These are phyloP conservation scores for Equus przewalskii DNA, from an alignment of 2,113 vertebrate genomes.

Conservation along the genomic window DNA sequence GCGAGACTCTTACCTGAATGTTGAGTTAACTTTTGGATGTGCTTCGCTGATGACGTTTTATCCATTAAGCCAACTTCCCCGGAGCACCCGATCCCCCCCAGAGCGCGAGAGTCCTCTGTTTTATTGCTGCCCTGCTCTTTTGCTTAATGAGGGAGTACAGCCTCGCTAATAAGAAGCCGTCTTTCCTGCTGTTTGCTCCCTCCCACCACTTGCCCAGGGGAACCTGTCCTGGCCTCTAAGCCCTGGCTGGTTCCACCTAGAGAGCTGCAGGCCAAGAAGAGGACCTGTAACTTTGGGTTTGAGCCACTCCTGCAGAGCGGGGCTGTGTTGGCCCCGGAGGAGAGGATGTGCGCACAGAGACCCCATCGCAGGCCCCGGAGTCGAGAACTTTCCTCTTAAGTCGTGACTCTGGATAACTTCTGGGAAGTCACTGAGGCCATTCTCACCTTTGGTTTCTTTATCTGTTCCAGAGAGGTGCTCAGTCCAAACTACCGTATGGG, in stretches of 20 bases:
- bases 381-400: too few relatives aligned
- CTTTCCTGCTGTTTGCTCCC: neutral
- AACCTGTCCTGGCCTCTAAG: neutral
- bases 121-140: neutral
- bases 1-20: too few relatives aligned
- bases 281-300: neutral
- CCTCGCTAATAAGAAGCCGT: neutral
- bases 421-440: rapidly evolving
- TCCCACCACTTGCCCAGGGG: neutral
- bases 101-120: neutral
- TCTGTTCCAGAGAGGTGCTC: neutral
- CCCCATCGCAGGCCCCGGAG: rapidly evolving
- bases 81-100: neutral
- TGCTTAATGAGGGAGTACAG: neutral
- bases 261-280: neutral
- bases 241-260: neutral
- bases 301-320: rapidly evolving
- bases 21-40: rapidly evolving
- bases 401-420: rapidly evolving
- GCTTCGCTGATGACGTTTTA: neutral
- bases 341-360: neutral
- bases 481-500: rapidly evolving
- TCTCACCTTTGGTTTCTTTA: neutral
- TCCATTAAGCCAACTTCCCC: neutral
- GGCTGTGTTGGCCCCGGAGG: neutral